Evolutionary conservation across 2,888 invertebrate genomes (phyloP).

Genomic region (Melieria omissa): DNA sequence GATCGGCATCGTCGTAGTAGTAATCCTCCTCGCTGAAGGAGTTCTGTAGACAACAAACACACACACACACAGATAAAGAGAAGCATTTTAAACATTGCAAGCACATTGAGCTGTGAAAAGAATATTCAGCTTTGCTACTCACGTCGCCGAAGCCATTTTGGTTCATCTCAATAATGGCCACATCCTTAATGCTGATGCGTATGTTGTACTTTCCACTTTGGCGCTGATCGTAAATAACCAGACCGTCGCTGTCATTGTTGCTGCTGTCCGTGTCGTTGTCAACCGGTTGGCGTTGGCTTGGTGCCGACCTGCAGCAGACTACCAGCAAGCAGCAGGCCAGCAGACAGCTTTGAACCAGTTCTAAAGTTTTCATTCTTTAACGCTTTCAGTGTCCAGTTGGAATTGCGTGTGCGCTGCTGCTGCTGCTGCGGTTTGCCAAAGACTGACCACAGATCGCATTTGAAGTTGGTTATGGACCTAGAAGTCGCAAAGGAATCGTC

Average conservation of each 20-base stretch:
- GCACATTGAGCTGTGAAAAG: neutral
- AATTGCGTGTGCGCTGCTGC: no score
- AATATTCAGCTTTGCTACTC: constrained; percentile 40
- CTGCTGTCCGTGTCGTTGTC: constrained; percentile 17
- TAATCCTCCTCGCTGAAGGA: constrained; percentile 58
- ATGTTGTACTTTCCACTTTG: constrained; percentile 84
- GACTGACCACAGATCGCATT: no score
- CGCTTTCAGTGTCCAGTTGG: no score
- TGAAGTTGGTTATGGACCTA: no score
- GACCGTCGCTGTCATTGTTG: constrained; percentile 45
- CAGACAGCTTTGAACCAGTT: constrained; percentile 23
- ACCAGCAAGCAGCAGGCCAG: constrained; percentile 9
- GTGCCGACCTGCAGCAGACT: neutral
- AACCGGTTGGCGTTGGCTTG: constrained; percentile 18
- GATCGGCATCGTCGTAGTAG: constrained; percentile 64
- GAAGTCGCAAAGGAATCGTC: no score
- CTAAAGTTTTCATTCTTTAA: constrained; percentile 25
- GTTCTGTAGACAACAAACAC: constrained; percentile 49
- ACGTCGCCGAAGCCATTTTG: constrained; percentile 61
- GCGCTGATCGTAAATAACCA: constrained; percentile 73
- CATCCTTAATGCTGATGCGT: constrained; percentile 81
- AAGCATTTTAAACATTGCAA: neutral
- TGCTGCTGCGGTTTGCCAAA: no score
- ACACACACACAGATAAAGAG: neutral
- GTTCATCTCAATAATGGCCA: constrained; percentile 74